Conservation (phyloP, 2,888 invertebrate species). For the Hyalella azteca region DNA sequence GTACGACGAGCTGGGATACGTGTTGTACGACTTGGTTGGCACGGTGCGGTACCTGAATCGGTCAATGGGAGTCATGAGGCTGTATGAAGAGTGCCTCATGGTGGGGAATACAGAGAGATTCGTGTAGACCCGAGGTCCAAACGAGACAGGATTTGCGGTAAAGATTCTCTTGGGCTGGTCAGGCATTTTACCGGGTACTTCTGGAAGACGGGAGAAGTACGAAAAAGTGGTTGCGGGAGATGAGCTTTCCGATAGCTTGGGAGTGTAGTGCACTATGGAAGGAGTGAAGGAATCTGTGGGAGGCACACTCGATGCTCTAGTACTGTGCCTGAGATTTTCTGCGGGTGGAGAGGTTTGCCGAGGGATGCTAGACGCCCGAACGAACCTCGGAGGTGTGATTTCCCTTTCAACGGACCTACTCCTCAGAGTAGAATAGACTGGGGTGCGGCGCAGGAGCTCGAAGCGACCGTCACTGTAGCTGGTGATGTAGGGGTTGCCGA, state of each 20-base stretch:
- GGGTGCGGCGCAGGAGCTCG: conserved; percentile 39
- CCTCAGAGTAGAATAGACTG: conserved; percentile 42
- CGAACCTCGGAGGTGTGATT: conserved; percentile 19
- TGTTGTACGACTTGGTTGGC: conserved; percentile 18
- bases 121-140: conserved; percentile 33
- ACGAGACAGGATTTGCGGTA: conserved; percentile 17
- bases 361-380: conserved; percentile 5
- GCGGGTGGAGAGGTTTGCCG: conserved; percentile 5
- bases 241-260: conserved; percentile 34
- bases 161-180: conserved; percentile 2
- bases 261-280: conserved; percentile 30
- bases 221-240: conserved; percentile 2
- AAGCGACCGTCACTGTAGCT: conserved; percentile 40
- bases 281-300: conserved; percentile 21
- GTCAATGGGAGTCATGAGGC: conserved; percentile 24
- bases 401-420: conserved; percentile 41
- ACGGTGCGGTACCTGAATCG: conserved; percentile 35
- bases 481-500: conserved; percentile 35
- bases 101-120: conserved; percentile 25
- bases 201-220: conserved; percentile 27
- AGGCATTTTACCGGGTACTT: conserved; percentile 15
- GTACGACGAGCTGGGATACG: conserved; percentile 20
- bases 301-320: conserved; percentile 37
- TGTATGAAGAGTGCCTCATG: conserved; percentile 32
- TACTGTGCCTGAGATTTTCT: conserved; percentile 26